Evolutionary conservation across 1,140 invertebrate species (phyloP), one percentile per base, ranked within the genome.

Genomic region (Cephus cinctus): DNA sequence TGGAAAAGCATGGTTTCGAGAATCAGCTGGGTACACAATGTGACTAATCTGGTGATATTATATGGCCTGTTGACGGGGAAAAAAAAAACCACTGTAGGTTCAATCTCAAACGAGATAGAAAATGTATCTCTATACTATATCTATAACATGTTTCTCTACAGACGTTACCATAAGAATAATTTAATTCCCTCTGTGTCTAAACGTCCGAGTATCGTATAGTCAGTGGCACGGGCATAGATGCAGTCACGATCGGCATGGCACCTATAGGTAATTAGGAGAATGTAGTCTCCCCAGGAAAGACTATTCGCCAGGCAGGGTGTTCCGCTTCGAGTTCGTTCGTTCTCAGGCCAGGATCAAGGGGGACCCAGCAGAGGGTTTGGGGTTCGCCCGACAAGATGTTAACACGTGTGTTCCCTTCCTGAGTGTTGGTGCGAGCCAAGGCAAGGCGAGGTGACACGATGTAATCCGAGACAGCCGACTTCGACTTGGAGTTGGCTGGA

Each of bases 371-470:
- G 46, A 43, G 54, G 52, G 51, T 60, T 63, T 47, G 61, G 59
- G 53, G n/a, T n/a, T n/a, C n/a, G n/a, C n/a, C n/a, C 61, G 61
- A 71, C 67, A 67, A 67, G 56, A 63, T 69, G 65, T 70, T 70
- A 69, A 71, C 66, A 71, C 56, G 57, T 56, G 61, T 68, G 63
- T 61, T 48, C 57, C 58, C 54, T 27, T 40, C 21, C 20, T 43
- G 50, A 46, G 47, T 51, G 44, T 60, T 57, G 55, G 58, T 57
- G 52, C 46, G 57, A 52, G 45, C 16, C 49, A 36, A 14, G 43
- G 19, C 56, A 48, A 54, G 50, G 32, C 51, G 52, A 68, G 58
- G 59, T 67, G 65, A 68, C 59, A 65, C 62, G 64, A 61, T 69
- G 69, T 68, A 70, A 70, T 63, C 60, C 58, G 69, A 71, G 65